Evolutionary conservation across 2,797 vertebrate genomes (phyloP).

Genomic region (Brachymystax lenok): DNA sequence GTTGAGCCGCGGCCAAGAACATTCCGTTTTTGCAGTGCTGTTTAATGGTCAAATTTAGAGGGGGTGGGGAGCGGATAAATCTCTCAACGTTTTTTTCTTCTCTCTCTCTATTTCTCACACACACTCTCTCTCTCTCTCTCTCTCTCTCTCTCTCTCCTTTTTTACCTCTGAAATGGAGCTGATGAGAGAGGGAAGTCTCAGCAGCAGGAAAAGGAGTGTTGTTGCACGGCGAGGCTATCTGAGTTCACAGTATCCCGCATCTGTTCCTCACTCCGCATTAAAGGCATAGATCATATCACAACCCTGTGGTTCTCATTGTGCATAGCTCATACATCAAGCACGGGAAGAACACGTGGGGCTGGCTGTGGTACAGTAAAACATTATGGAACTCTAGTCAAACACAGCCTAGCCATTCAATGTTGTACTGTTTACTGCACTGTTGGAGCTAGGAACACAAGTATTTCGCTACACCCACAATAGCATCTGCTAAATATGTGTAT

Average conservation of each 20-base stretch:
- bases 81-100: slow-evolving; percentile 49
- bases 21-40: slow-evolving; percentile 77
- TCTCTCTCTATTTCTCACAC: not conserved
- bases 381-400: slow-evolving; percentile 32
- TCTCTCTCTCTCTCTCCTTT: slow-evolving; percentile 9
- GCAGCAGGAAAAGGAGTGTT: slow-evolving; percentile 62
- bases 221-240: slow-evolving; percentile 66
- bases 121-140: slow-evolving; percentile 1
- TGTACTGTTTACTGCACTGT: not conserved
- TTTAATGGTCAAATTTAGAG: slow-evolving; percentile 68
- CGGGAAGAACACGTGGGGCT: slow-evolving; percentile 28
- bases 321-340: slow-evolving; percentile 13
- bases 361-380: slow-evolving; percentile 41
- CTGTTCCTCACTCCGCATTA: slow-evolving; percentile 28
- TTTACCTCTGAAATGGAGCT: slow-evolving; percentile 53
- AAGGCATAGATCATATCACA: slow-evolving; percentile 53
- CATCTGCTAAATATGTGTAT: too few species aligned
- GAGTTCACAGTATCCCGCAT: slow-evolving; percentile 57
- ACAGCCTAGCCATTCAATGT: not conserved
- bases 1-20: slow-evolving; percentile 79
- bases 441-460: too few species aligned
- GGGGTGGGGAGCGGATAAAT: slow-evolving; percentile 61
- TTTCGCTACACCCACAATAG: too few species aligned
- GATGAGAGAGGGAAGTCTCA: slow-evolving; percentile 41
- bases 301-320: slow-evolving; percentile 52